These are phyloP conservation scores for Acronicta leporina DNA, from an alignment of 2,888 invertebrate genomes.

Conservation along the genomic window DNA sequence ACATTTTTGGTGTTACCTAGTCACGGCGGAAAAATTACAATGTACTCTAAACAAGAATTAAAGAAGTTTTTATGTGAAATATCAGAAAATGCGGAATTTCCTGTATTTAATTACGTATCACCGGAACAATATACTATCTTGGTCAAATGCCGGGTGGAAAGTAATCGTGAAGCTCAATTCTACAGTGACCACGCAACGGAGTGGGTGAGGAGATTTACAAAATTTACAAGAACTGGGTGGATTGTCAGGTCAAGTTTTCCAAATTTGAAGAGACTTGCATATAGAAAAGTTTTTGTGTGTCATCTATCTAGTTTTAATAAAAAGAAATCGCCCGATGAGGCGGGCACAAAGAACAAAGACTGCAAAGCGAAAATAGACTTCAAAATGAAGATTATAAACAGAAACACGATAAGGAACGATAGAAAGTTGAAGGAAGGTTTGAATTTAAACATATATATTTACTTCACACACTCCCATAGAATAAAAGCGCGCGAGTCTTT, in stretches of 20 bases:
- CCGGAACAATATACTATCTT: constrained; percentile 44
- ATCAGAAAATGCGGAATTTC: constrained; percentile 52
- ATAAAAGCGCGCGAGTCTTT: constrained; percentile 43
- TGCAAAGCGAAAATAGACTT: constrained; percentile 66
- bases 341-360: constrained; percentile 40
- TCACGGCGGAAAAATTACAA: constrained; percentile 5
- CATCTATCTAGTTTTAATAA: constrained; percentile 59
- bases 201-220: constrained; percentile 64
- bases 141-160: constrained; percentile 58
- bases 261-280: constrained; percentile 55
- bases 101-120: constrained; percentile 57
- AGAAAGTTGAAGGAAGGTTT: constrained; percentile 54
- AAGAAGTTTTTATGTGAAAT: constrained; percentile 50
- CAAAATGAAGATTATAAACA: constrained; percentile 58
- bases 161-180: constrained; percentile 32
- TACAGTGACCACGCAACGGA: constrained; percentile 52
- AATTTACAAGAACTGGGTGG: constrained; percentile 61
- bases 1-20: neutral
- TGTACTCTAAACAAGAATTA: constrained; percentile 43
- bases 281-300: constrained; percentile 60
- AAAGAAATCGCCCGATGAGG: constrained; percentile 15
- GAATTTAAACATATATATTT: constrained; percentile 53
- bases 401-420: constrained; percentile 62
- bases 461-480: constrained; percentile 63
- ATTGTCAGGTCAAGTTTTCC: constrained; percentile 56